A percentile compares a stretch with the other conserved stretches of the same genome.
Evolutionary conservation across 2,113 vertebrate genomes (phyloP).

Genomic region (Myiozetetes cayanensis): DNA sequence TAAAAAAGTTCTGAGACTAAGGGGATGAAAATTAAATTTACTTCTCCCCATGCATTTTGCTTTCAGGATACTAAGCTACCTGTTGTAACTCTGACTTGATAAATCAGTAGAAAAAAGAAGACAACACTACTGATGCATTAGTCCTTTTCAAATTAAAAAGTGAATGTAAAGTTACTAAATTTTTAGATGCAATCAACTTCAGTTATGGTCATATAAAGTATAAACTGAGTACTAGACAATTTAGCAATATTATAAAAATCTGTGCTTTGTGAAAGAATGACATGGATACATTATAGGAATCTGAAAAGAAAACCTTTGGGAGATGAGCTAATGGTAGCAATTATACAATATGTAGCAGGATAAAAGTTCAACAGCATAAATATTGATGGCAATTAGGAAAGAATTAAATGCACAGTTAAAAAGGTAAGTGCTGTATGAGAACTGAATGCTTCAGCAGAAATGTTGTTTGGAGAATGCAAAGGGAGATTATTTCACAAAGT

Average conservation of each 20-base stretch:
- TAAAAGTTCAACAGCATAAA: slow-evolving; percentile 72
- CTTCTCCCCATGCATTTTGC: background rate
- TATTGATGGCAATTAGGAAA: slow-evolving; percentile 73
- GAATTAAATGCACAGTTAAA: slow-evolving; percentile 72
- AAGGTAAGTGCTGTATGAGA: slow-evolving; percentile 59
- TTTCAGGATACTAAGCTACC: background rate
- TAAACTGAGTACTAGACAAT: background rate
- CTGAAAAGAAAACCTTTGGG: slow-evolving; percentile 66
- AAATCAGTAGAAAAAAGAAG: background rate
- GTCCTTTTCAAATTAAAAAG: background rate
- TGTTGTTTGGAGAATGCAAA: slow-evolving; percentile 60
- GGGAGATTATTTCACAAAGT: slow-evolving; percentile 36
- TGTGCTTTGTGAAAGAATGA: slow-evolving; percentile 31
- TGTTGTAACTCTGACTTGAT: background rate
- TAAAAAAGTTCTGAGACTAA: background rate
- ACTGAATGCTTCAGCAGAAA: slow-evolving; percentile 67
- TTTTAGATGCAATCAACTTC: background rate
- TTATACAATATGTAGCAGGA: slow-evolving; percentile 63
- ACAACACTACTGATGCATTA: background rate
- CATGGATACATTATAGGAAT: slow-evolving; percentile 21
- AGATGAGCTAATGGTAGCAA: slow-evolving; percentile 68
- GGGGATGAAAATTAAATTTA: background rate
- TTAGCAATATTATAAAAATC: slow-evolving; percentile 25
- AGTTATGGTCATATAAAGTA: background rate
- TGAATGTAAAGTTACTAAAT: background rate